A percentile compares a stretch with the other conserved stretches of the same genome.
Evolutionary conservation across 92 coral and sea anemone genomes (phyloP).

Genomic region (Zoanthus sansibaricus): DNA sequence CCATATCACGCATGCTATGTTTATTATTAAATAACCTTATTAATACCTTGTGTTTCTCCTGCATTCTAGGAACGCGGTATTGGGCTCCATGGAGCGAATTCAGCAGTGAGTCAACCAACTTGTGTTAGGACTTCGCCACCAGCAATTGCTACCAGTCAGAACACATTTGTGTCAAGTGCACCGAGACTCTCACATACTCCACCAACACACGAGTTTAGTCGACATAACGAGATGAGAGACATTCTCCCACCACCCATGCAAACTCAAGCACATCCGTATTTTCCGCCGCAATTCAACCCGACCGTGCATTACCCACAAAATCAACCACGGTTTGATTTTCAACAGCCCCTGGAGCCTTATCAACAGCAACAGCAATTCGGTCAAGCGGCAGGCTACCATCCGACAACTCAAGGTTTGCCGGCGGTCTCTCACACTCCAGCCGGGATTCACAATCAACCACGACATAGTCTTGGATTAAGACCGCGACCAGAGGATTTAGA

Average conservation of each 20-base stretch:
- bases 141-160: conserved; percentile 72
- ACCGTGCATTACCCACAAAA: conserved; percentile 87
- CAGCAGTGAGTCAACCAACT: conserved; percentile 72
- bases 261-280: conserved; percentile 94
- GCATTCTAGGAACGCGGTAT: conserved; percentile 95
- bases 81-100: conserved; percentile 88
- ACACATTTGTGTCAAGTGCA: conserved; percentile 78
- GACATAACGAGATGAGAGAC: conserved; percentile 76
- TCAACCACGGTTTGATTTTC: conserved; percentile 97
- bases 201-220: conserved; percentile 87
- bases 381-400: conserved; percentile 85
- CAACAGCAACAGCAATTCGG: conserved; percentile 90
- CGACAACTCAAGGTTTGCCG: conserved; percentile 80
- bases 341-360: conserved; percentile 94
- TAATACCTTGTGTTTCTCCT: conserved; percentile 75
- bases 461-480: conserved; percentile 80
- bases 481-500: conserved; percentile 81
- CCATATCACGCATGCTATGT: conserved; percentile 77
- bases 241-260: conserved; percentile 93
- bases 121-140: conserved; percentile 80
- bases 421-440: conserved; percentile 74
- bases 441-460: conserved; percentile 80
- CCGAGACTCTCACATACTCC: conserved; percentile 92
- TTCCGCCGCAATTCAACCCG: conserved; percentile 95
- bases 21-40: conserved; percentile 86